These are phyloP conservation scores for Mesorhabditis sp. DNA, from an alignment of 2,888 invertebrate genomes.

Conservation along the genomic window DNA sequence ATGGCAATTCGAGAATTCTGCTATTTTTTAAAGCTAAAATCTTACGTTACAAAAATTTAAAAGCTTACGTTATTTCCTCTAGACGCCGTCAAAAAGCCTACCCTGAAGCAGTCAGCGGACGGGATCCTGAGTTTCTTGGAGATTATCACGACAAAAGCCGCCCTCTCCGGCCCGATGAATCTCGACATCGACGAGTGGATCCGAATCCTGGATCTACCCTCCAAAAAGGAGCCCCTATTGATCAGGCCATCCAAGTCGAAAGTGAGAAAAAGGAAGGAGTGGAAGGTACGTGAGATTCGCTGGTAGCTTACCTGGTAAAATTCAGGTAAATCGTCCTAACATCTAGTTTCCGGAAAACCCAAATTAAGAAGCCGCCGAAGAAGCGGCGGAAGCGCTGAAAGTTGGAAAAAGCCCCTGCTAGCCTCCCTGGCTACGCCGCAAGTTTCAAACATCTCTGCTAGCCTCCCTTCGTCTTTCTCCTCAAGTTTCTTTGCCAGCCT, in stretches of 20 bases:
- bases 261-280: not conserved
- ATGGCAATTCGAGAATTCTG: too few species aligned
- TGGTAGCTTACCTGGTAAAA: not conserved
- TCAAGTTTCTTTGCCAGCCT: too few species aligned
- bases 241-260: not conserved
- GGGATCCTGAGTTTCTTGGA: not conserved
- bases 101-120: not conserved
- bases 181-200: not conserved
- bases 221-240: too few species aligned
- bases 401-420: too few species aligned
- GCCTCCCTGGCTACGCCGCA: too few species aligned
- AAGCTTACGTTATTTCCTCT: not conserved
- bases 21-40: too few species aligned
- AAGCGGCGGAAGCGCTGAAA: not conserved
- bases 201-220: not conserved
- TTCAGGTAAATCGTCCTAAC: slow-evolving; percentile 3
- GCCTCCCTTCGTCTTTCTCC: too few species aligned
- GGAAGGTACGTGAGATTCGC: not conserved
- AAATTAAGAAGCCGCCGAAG: not conserved
- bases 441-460: too few species aligned
- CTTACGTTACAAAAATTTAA: too few species aligned
- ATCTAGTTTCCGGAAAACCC: too few species aligned
- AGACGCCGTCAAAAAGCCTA: not conserved
- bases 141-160: not conserved
- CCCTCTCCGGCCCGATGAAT: not conserved